Base-by-base conservation (phyloP, 37 sponge, comb jelly and placozoan species). In the Theonella swinhoei region DNA sequence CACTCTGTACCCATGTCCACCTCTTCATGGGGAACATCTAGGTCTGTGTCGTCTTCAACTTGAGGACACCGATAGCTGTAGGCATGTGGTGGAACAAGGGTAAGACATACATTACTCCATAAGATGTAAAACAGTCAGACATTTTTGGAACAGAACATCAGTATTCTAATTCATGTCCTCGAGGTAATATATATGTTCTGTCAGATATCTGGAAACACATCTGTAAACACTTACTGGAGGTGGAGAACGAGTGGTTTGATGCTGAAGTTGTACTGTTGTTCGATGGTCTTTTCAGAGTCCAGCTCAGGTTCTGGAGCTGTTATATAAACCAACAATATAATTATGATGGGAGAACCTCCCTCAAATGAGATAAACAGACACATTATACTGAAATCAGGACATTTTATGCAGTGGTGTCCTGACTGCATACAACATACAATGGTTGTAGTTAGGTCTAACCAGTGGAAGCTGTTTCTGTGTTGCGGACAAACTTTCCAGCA, bases 171-270 rank as follows among this genome's bases (percentile, higher is more conserved):
- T n/a, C n/a, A n/a, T n/a, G n/a, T n/a, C n/a, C n/a, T n/a, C n/a
- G n/a, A n/a, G n/a, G n/a, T n/a, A n/a, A n/a, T 32, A 67, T 67
- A 32, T 64, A 8, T 64, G n/a, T n/a, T n/a, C n/a, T n/a, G n/a
- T n/a, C n/a, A n/a, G n/a, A n/a, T n/a, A n/a, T n/a, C n/a, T n/a
- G n/a, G n/a, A n/a, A n/a, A n/a, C n/a, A n/a, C n/a, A n/a, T n/a
- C n/a, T n/a, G 5, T 25, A 9, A 1, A 0, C 4, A 74, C 83
- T 71, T 64, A 91, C 93, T 75, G 80, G 69, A 92, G 75, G 42
- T 88, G 71, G 0, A 92, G 72, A 17, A 92, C 62, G 39, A 74
- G 85, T 68, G 93, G 93, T 75, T 84, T 80, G 62, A 77, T 80
- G 1, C 67, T 7, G 41, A 84, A 88, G 67, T 84, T 54, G 37